Conservation (phyloP, 2,888 invertebrate genomes). For the Plebejus argus region DNA sequence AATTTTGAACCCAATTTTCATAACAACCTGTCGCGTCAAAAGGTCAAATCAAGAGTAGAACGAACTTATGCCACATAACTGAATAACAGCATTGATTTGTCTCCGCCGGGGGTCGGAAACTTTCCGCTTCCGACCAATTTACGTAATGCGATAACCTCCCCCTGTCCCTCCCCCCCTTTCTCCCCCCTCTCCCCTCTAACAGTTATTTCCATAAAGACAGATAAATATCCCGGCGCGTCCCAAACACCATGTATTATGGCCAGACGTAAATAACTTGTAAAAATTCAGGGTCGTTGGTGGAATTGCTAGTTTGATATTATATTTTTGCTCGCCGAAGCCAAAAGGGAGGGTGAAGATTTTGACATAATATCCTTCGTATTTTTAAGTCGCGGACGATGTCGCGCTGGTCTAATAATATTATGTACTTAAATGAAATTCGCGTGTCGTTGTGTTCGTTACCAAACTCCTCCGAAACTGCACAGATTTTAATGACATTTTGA, state of each 20-base stretch:
- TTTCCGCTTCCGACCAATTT: conserved; percentile 66
- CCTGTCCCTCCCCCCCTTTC: background rate
- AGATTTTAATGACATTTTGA: too few species aligned
- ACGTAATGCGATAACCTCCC: conserved; percentile 59
- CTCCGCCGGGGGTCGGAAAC: conserved; percentile 54
- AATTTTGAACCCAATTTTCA: too few species aligned
- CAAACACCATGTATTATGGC: conserved; percentile 7
- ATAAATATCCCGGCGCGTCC: conserved; percentile 34
- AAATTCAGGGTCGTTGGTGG: conserved; percentile 11
- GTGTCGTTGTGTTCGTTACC: too few species aligned
- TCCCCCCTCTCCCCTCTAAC: conserved; percentile 35
- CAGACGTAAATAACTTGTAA: conserved; percentile 2
- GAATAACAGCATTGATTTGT: conserved; percentile 42
- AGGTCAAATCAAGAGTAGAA: background rate
- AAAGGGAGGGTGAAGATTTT: too few species aligned
- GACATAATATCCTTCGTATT: too few species aligned
- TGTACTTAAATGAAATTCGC: too few species aligned
- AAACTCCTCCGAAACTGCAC: too few species aligned
- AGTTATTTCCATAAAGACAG: conserved; percentile 39
- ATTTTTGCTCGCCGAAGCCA: background rate
- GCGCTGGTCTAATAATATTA: too few species aligned
- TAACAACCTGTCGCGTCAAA: too few species aligned
- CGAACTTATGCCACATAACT: conserved; percentile 9
- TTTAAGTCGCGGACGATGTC: too few species aligned
- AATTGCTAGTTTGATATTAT: background rate